These are phyloP conservation scores for Florisuga fusca DNA, from an alignment of 2,797 vertebrate species.

Conservation along the genomic window DNA sequence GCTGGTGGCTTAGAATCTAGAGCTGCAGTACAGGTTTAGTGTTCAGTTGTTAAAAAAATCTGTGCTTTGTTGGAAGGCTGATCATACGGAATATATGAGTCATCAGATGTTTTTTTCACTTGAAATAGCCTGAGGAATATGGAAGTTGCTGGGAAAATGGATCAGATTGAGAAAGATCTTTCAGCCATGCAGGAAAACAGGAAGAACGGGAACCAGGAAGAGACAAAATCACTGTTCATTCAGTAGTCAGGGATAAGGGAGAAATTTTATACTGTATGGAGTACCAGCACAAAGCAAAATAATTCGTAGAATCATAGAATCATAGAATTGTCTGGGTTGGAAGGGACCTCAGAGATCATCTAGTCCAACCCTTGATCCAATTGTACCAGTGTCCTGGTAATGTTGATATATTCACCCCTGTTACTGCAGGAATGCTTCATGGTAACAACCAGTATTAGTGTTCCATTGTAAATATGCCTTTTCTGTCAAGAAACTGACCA, in stretches of 20 bases:
- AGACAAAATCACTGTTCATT: neutral
- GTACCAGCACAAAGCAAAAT: neutral
- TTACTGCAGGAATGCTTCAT: neutral
- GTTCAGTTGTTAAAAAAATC: neutral
- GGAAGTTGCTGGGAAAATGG: neutral
- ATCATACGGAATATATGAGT: neutral
- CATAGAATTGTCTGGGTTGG: no score
- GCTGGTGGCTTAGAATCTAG: neutral
- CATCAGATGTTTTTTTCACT: neutral
- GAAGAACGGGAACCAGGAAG: neutral
- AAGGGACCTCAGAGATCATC: no score
- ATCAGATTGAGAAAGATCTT: neutral
- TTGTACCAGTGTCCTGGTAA: neutral
- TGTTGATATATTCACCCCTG: neutral
- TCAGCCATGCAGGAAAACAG: neutral
- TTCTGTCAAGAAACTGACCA: neutral
- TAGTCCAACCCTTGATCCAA: no score
- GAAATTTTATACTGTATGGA: neutral
- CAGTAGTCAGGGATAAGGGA: neutral
- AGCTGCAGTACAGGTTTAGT: neutral
- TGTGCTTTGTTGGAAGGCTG: neutral
- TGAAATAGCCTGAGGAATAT: conserved; percentile 11
- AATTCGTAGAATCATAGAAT: no score
- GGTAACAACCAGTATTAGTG: neutral
- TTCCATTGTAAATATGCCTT: neutral